Percentiles rank a stretch among this genome's conserved stretches.
These are phyloP conservation scores for Pseudococcus jackbeardsleyi DNA, from an alignment of 2,888 invertebrate genomes.

Conservation along the genomic window DNA sequence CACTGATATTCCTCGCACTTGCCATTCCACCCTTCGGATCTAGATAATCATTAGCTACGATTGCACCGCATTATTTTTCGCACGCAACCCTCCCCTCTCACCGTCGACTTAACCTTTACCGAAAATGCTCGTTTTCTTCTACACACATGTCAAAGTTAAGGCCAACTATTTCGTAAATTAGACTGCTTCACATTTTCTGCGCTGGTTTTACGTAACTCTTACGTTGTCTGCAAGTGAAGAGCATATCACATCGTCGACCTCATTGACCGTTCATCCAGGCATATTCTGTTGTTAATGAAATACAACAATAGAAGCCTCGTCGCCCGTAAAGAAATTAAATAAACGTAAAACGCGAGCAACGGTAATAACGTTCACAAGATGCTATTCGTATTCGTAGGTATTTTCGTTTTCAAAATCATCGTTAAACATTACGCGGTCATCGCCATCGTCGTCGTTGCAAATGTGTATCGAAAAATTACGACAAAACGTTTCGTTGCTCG, in stretches of 20 bases:
- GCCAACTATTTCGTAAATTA: constrained; percentile 57
- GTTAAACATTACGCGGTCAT: not conserved
- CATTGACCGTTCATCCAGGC: constrained; percentile 60
- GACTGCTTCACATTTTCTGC: not conserved
- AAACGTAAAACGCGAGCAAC: constrained; percentile 12
- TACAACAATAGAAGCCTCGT: constrained; percentile 46
- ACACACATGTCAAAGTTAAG: constrained; percentile 56
- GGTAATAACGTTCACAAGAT: constrained; percentile 27
- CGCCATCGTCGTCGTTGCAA: not conserved
- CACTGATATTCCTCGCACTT: not conserved
- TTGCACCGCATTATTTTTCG: not conserved
- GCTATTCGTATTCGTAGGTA: not conserved
- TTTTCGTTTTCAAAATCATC: constrained; percentile 38
- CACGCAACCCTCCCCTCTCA: not conserved
- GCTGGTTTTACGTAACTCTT: constrained; percentile 9
- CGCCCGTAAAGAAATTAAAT: constrained; percentile 24
- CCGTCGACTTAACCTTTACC: not conserved
- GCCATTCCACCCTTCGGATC: not conserved
- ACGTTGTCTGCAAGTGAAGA: not conserved
- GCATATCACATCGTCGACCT: constrained; percentile 46
- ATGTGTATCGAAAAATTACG: constrained; percentile 52
- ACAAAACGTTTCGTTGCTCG: constrained; percentile 20
- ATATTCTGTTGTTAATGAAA: constrained; percentile 59
- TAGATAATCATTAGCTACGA: too few relatives aligned
- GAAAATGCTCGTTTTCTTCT: not conserved